phyloP scores from a whole-genome alignment of 2,888 invertebrate species.

The Erebia aethiops region DNA sequence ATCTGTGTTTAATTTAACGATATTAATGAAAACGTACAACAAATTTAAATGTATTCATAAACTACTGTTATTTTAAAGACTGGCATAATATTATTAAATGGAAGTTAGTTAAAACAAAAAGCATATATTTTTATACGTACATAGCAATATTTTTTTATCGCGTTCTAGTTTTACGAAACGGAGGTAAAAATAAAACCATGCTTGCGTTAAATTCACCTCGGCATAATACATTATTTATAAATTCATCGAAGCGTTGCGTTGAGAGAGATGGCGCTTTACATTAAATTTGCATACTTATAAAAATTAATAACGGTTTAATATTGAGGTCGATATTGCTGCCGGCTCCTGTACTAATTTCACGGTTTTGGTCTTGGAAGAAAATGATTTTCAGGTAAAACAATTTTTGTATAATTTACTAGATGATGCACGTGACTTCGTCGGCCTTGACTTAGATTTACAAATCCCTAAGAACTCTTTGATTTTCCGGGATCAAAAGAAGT shows the following conservation, averaged over 20 bases:
- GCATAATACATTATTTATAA: slow-evolving; percentile 25
- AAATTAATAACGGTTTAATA: slow-evolving; percentile 33
- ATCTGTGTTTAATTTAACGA: too few species aligned
- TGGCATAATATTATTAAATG: too few species aligned
- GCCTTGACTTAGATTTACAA: too few species aligned
- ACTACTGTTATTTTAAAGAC: too few species aligned
- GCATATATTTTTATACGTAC: neutral
- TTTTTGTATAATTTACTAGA: too few species aligned
- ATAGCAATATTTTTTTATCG: neutral
- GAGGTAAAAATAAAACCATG: slow-evolving; percentile 9
- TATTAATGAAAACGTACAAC: too few species aligned
- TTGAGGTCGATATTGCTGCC: slow-evolving; percentile 15
- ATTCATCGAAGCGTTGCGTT: slow-evolving; percentile 21
- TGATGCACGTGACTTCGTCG: too few species aligned
- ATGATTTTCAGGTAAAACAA: slow-evolving; percentile 14
- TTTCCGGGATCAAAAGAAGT: neutral
- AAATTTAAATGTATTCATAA: too few species aligned
- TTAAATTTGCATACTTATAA: slow-evolving; percentile 36
- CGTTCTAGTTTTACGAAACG: neutral
- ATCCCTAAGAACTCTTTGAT: too few species aligned
- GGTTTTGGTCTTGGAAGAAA: slow-evolving; percentile 18
- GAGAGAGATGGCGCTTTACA: slow-evolving; percentile 25
- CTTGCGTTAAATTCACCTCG: slow-evolving; percentile 4
- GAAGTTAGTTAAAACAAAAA: too few species aligned
- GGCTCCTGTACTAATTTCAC: slow-evolving; percentile 26